Percentiles rank a stretch among this genome's conserved stretches.
Evolutionary conservation across 2,888 invertebrate species (phyloP).

Genomic region (Tenodera sinensis): DNA sequence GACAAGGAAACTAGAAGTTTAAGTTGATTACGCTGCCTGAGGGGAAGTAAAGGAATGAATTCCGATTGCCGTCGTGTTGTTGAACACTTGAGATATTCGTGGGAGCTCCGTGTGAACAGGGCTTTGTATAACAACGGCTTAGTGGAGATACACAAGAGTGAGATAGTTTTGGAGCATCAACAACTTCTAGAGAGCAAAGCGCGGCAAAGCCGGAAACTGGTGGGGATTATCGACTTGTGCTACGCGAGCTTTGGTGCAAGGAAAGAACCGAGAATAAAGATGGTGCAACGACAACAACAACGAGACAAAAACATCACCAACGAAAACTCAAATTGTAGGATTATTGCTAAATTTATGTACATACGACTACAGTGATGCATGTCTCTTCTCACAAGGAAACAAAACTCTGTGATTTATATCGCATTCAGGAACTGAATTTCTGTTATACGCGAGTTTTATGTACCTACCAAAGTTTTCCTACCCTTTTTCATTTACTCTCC

Average conservation of each 20-base stretch:
- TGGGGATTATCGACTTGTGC: slow-evolving; percentile 14
- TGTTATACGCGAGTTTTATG: not conserved
- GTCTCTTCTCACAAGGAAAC: not conserved
- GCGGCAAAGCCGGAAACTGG: slow-evolving; percentile 11
- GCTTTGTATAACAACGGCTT: not conserved
- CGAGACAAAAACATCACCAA: not conserved
- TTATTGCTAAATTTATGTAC: slow-evolving; percentile 16
- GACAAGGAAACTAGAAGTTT: no score
- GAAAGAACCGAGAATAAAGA: not conserved
- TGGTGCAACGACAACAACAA: not conserved
- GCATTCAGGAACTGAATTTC: not conserved
- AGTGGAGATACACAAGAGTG: not conserved
- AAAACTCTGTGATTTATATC: slow-evolving; percentile 6
- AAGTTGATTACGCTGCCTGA: not conserved
- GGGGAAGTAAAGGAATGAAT: not conserved
- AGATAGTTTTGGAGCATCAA: slow-evolving; percentile 11
- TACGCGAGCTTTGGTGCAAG: not conserved
- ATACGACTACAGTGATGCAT: not conserved
- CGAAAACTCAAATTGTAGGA: slow-evolving; percentile 12
- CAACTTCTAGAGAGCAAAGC: slow-evolving; percentile 5
- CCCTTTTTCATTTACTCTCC: not conserved
- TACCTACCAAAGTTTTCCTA: not conserved
- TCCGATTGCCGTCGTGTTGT: not conserved
- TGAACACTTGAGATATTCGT: not conserved
- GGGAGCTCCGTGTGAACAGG: not conserved